Base-by-base conservation (phyloP, 2,797 vertebrate genomes). In the Eurystomus glaucurus region DNA sequence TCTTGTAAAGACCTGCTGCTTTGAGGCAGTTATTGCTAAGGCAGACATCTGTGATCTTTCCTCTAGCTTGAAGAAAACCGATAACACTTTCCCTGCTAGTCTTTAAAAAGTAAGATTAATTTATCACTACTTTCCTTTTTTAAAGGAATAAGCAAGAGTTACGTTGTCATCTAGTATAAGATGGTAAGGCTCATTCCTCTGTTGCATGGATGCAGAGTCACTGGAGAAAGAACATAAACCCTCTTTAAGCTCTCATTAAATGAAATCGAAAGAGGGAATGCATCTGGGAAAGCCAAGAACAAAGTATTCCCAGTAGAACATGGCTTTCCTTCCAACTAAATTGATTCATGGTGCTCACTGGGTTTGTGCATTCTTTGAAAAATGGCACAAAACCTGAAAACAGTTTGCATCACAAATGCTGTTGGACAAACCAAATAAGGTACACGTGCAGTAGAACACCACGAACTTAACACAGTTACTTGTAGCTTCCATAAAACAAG, bases 321-420 rank as follows among this genome's bases (percentile, higher is more conserved):
- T 3, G 7, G 60, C 28, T 91, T 90, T 81, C 21, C 64, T 74
- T 89, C 39, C 52, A 80, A 25, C 2, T 52, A 39, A 51, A 55
- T n/a, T 55, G 51, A 70, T 80, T 85, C n/a, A 79, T 55, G 14
- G 85, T 83, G 21, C 28, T 92, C 66, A 45, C 29, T 45, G 15
- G 8, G 72, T 87, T 74, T 48, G 39, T 41, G 35, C 55, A 70
- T 80, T 93, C 66, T 88, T 72, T 82, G 68, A 81, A 93, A 92
- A 79, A 75, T 31, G 20, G 7, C 20, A 64, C 19, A 31, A 69
- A 31, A 15, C 39, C 64, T 50, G 28, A 62, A 58, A 71, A 43
- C 14, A 60, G 70, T 33, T 11, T 37, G 69, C 20, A 61, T 91
- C 66, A 82, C 16, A 54, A 95, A n/a, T 9, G 17, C 33, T 46